Base-by-base conservation (phyloP, 2,113 vertebrate species). In the Trichechus manatus region DNA sequence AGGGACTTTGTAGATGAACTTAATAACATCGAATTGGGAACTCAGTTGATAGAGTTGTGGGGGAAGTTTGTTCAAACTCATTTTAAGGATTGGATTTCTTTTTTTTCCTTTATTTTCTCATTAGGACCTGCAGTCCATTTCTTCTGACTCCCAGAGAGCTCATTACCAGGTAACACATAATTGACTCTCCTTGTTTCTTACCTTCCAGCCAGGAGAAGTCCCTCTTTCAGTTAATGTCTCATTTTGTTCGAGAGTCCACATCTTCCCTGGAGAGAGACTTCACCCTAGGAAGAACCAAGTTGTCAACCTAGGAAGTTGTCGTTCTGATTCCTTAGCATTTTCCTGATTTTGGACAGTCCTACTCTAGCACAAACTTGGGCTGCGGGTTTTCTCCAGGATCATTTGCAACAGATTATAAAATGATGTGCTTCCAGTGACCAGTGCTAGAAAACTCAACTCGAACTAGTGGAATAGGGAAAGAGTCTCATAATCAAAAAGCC, bases 121-220 rank as follows among this genome's bases (percentile, higher is more conserved):
- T 93, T 89, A 99, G 99, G 98, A 99, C 92, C 97, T 99, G 87
- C 98, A 98, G 85, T 98, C 98, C 0, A 98, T 98, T 97, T 98
- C 98, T 93, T 98, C 98, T 97, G 93, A 97, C 88, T 99, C 99
- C 79, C 99, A 99, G 97, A 99, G 99, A 99, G 99, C 99, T 98
- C 99, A 99, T 98, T 99, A 99, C 79, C 99, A 99, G 99, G 99
- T 99, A 99, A 99, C 95, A 94, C 27, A 92, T 96, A 61, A 86
- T 96, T 84, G 64, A 79, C 70, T 90, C 44, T 94, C 78, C 17
- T 59, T 92, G 1, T 98, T 98, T 96, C 36, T 44, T 77, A 96
- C 91, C 70, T 87, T 25, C 23, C 10, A 23, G 33, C 50, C 44
- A 47, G 89, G 68, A 89, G 86, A 95, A 84, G 72, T 83, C 47